These are phyloP conservation scores for Chaetodon trifascialis DNA, from an alignment of 2,113 vertebrate species.

Conservation along the genomic window DNA sequence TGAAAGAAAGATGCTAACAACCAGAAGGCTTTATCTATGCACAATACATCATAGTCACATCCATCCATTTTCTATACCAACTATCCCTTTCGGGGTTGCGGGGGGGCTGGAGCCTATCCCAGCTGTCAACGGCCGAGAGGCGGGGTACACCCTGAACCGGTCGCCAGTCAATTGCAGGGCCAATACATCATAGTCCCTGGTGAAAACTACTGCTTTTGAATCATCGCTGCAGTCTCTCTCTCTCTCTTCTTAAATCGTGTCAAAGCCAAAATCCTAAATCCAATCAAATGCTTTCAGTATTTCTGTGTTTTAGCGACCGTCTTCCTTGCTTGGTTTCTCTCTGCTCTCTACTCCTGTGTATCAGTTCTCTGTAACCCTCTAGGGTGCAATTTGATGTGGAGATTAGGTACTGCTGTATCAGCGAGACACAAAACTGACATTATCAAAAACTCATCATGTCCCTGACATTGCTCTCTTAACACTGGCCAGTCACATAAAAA, in stretches of 20 bases:
- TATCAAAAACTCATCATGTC: slow-evolving; percentile 61
- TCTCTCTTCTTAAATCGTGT: not conserved
- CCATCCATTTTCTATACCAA: too few relatives aligned
- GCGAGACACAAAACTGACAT: slow-evolving; percentile 50
- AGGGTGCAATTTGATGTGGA: slow-evolving; percentile 49
- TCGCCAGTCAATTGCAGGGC: too few relatives aligned
- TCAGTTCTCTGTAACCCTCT: slow-evolving; percentile 20
- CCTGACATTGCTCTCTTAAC: slow-evolving; percentile 49
- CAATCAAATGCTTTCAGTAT: slow-evolving; percentile 3
- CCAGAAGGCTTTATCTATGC: not conserved
- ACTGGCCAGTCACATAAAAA: slow-evolving; percentile 41
- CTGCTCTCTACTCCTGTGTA: not conserved
- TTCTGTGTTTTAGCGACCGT: not conserved
- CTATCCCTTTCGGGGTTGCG: too few relatives aligned
- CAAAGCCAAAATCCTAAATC: not conserved
- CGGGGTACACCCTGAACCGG: too few relatives aligned
- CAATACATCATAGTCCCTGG: not conserved
- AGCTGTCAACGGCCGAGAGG: too few relatives aligned
- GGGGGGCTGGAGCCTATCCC: too few relatives aligned
- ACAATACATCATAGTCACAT: slow-evolving; percentile 6
- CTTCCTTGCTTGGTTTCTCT: slow-evolving; percentile 4
- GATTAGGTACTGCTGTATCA: slow-evolving; percentile 51
- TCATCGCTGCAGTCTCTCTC: not conserved
- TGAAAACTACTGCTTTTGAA: not conserved
- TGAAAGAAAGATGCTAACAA: not conserved